Evolutionary conservation across 2,113 vertebrate species (phyloP).

Genomic region (Steatornis caripensis): DNA sequence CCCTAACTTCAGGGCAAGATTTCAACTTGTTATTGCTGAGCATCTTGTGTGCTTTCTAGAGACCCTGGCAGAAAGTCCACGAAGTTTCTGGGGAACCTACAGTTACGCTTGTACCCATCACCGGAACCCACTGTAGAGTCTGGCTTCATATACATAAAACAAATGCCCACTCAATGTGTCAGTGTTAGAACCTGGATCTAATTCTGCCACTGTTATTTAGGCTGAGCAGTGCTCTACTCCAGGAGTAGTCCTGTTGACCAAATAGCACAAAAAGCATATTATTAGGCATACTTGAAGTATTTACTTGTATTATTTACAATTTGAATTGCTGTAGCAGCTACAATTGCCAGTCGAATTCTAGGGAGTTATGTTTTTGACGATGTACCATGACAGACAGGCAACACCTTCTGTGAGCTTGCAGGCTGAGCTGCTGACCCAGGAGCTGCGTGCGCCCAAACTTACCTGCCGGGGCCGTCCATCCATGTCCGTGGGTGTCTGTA

Average conservation of each 20-base stretch:
- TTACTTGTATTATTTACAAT: background rate
- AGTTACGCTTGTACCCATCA: background rate
- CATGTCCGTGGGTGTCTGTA: background rate
- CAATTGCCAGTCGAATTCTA: background rate
- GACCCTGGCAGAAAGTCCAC: background rate
- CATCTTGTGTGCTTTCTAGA: background rate
- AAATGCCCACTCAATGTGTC: background rate
- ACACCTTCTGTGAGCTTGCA: background rate
- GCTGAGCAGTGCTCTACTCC: background rate
- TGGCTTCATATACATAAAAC: background rate
- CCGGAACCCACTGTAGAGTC: background rate
- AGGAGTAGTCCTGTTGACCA: background rate
- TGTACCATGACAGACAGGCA: background rate
- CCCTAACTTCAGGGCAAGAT: background rate
- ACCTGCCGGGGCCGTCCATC: background rate
- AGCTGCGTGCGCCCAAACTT: background rate
- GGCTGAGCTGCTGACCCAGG: background rate
- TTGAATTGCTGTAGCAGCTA: background rate
- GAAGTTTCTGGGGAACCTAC: background rate
- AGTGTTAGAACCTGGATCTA: background rate
- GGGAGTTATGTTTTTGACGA: background rate
- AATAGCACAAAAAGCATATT: background rate
- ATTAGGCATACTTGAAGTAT: background rate
- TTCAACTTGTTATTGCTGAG: background rate
- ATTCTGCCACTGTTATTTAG: background rate